Base-by-base conservation (phyloP, 2,888 invertebrate genomes). In the Drosophila eohydei region DNA sequence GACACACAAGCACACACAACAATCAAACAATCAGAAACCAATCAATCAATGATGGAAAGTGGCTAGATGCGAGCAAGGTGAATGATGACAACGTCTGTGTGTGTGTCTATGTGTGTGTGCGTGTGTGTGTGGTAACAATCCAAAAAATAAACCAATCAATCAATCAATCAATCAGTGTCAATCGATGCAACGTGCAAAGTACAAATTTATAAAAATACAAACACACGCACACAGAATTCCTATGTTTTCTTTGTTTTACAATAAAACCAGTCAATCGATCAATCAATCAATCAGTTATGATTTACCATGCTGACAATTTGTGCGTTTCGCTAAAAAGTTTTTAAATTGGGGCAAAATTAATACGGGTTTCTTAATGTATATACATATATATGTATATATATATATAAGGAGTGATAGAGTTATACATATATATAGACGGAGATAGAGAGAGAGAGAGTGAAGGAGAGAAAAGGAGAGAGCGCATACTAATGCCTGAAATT, bases 271-370 rank as follows among this genome's bases (percentile, higher is more conserved):
- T 51, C 51, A n/a, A 48, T 50, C 44, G 59, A 70, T 74, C 61
- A 69, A 74, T 71, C 63, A 68, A 78, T 79, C 76, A 84, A 83
- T 84, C 65, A 84, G 60, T 64, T 63, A 81, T 79, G 77, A 84
- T 81, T 88, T 88, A 88, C 86, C 87, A 88, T 88, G 90, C 87
- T 83, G 77, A 78, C 81, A 74, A 70, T 67, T 77, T 81, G 86
- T 90, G 83, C 78, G 63, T 64, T 71, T 43, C 21, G 38, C 55
- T 66, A 30, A 56, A 57, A 16, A 56, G 28, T 51, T 50, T 66
- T 36, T n/a, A 41, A 28, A 41, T 48, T 67, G 36, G 61, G 69
- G 26, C 34, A 62, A 78, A 79, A 78, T 61, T 5, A 54, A 74
- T 63, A 73, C 30, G 11, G 34, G 43, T 36, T 43, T 55, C 7